Conservation (phyloP, 2,797 vertebrate genomes). For the Sebastes baramenuke region DNA sequence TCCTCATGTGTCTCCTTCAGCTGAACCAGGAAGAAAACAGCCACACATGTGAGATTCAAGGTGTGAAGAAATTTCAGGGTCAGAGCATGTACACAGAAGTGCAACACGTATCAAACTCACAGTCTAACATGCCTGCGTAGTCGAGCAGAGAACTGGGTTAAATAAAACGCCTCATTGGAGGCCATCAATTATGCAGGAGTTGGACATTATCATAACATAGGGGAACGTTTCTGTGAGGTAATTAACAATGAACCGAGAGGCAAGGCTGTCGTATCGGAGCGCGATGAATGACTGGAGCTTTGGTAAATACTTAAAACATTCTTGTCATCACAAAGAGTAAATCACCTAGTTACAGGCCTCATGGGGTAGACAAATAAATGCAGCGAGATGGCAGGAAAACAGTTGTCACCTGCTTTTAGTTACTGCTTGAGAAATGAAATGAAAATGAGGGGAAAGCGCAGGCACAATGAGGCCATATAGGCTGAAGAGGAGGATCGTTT, state of each 20-base stretch:
- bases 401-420: conserved; percentile 32
- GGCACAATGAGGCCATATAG: background rate
- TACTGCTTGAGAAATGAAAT: conserved; percentile 18
- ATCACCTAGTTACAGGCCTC: conserved; percentile 47
- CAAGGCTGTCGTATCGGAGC: conserved; percentile 43
- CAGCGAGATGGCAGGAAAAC: conserved; percentile 13
- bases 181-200: conserved; percentile 60
- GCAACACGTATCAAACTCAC: conserved; percentile 1
- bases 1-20: conserved; percentile 33
- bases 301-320: conserved; percentile 47
- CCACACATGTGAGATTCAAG: background rate
- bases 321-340: conserved; percentile 50
- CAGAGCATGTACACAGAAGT: background rate
- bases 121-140: conserved; percentile 12
- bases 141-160: conserved; percentile 35
- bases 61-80: conserved; percentile 10
- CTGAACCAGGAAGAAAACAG: conserved; percentile 15
- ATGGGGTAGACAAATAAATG: conserved; percentile 13
- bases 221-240: conserved; percentile 50
- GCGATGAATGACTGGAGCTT: conserved; percentile 37
- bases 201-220: conserved; percentile 56
- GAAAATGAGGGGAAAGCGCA: background rate
- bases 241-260: conserved; percentile 52
- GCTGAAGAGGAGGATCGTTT: background rate
- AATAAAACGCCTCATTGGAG: conserved; percentile 59